Base-by-base conservation (phyloP, 1,140 invertebrate genomes). In the Drosophila parabipectinata region DNA sequence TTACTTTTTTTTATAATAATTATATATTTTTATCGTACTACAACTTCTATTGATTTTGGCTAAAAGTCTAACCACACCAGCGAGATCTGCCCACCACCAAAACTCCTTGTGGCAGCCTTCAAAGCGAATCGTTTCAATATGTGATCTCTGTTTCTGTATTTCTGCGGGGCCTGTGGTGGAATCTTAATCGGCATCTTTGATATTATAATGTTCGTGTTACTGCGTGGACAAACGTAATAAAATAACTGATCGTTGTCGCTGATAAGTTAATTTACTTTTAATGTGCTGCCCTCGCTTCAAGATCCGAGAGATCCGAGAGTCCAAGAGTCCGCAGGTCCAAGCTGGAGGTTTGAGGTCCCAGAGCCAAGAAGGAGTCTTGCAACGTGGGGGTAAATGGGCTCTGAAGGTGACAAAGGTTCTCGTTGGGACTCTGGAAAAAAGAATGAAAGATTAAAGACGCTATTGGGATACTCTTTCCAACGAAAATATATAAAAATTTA, bases 251-350 rank as follows among this genome's bases (percentile, higher is more conserved):
- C 88, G 82, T 90, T 90, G 88, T 90, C 77, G 88, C 88, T 90
- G 88, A 90, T 90, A 90, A 90, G 88, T 90, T 90, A 90, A 90
- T 90, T 90, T 90, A 90, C 88, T 90, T 90, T 90, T 90, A 90
- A 90, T 90, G 88, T 88, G 88, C 75, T 87, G 79, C 88, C 81
- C 83, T 88, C 47, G 51, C 52, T 44, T 52, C 28, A 12, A 32
- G 26, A 45, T 12, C 55, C 32, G 18, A 32, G 59, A 6, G 18
- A 4, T 18, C 4, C 1, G 18, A 18, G 18, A 18, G 1, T 34
- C 30, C 69, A 37, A 47, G 30, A 21, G 21, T 21, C 21, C 21
- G 21, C 21, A 3, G 3, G 45, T 58, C 54, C 61, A 30, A 39
- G 59, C 45, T 54, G 45, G 26, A 54, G 54, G 56, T 21, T 7